Base-by-base conservation (phyloP, 2,888 invertebrate genomes). In the Syrphus vitripennis region DNA sequence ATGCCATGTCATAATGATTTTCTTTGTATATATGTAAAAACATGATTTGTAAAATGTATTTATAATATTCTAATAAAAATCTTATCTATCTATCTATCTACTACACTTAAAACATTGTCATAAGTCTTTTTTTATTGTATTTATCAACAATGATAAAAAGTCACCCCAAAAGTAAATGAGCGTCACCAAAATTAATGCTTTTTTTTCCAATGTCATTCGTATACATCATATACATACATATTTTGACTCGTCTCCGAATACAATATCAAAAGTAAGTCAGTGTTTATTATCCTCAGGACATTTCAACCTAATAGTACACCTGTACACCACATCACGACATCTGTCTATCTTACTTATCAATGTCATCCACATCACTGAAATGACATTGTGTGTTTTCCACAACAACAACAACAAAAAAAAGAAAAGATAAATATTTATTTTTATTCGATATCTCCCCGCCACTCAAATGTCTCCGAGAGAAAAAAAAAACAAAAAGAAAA, bases 331-430 rank as follows among this genome's bases (percentile, higher is more conserved):
- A 78, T 55, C 53, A 55, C 45, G 57, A 59, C 69, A 81, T 63
- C 61, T 75, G 81, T 75, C 81, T 26, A 70, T 75, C 81, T 70
- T 63, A 29, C 19, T 65, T 70, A 53, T 26, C 48, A 42, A 45
- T 55, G 81, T 76, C 75, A 81, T 37, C 70, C 63, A 48, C 3
- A 7, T n/a, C n/a, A n/a, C n/a, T n/a, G 29, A 14, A 14, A 42
- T 24, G 40, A 37, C 48, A 40, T 5, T 57, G 5, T 42, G 21
- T 29, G 34, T 48, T n/a, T n/a, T n/a, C n/a, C n/a, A n/a, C n/a
- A n/a, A n/a, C n/a, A n/a, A n/a, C n/a, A n/a, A 37, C 10, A 40
- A 61, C 24, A 40, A n/a, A 40, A 7, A 40, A 2, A n/a, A n/a
- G n/a, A 26, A 40, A 4, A 9, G 2, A 9, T 19, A 24, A 40